Percentiles rank a stretch among this genome's conserved stretches.
Conservation (phyloP, 1,140 invertebrate genomes). For the Leptopilina boulardi region DNA sequence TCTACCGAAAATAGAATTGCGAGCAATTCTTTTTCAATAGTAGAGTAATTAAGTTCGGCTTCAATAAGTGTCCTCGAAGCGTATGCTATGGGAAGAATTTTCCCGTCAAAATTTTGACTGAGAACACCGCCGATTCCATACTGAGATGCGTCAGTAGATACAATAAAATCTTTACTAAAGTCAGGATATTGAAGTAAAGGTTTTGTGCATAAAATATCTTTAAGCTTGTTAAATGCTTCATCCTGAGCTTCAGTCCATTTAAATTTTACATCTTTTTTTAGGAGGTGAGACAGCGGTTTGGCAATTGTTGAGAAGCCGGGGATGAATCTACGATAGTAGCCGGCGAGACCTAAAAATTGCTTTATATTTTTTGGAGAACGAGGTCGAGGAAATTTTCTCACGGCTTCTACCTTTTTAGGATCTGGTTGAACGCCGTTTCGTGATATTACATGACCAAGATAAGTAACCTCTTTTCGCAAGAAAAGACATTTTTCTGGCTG, state of each 20-base stretch:
- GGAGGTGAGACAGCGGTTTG: conserved; percentile 20
- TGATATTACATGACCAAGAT: conserved; percentile 58
- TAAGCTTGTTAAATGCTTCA: too few relatives aligned
- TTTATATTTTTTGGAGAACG: conserved; percentile 49
- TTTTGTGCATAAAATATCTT: conserved; percentile 16
- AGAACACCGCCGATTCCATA: too few relatives aligned
- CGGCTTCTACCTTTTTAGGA: conserved; percentile 51
- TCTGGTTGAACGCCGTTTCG: conserved; percentile 52
- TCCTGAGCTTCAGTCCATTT: too few relatives aligned
- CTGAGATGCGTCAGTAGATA: too few relatives aligned
- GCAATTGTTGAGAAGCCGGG: conserved; percentile 6
- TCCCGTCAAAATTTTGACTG: too few relatives aligned
- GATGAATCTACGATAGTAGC: conserved; percentile 54
- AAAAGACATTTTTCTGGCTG: conserved; percentile 64
- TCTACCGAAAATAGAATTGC: background rate
- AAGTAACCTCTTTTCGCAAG: conserved; percentile 49
- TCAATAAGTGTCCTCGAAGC: background rate
- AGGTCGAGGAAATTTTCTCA: conserved; percentile 50
- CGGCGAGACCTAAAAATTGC: conserved; percentile 52
- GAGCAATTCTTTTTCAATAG: background rate
- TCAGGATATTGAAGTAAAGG: conserved; percentile 8
- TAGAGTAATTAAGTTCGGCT: background rate
- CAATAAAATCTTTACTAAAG: too few relatives aligned
- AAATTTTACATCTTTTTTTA: conserved; percentile 39
- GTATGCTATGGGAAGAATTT: conserved; percentile 13